Percentiles rank a stretch among this genome's conserved stretches.
phyloP scores from a whole-genome alignment of 2,113 vertebrate genomes.

The Aplodontia rufa region DNA sequence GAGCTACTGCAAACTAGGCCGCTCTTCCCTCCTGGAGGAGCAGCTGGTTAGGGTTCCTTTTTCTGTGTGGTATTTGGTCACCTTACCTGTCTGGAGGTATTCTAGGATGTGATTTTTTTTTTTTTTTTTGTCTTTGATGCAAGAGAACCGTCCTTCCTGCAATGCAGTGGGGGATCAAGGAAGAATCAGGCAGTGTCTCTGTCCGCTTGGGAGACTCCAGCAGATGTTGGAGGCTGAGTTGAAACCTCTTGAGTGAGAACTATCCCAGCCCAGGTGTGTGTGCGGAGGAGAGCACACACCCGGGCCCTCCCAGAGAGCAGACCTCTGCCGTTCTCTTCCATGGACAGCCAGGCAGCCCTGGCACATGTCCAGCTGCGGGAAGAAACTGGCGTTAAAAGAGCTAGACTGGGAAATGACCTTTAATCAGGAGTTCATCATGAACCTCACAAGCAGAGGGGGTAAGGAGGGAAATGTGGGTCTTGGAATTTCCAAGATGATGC shows the following conservation, averaged over 20 bases:
- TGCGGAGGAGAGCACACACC: accelerated
- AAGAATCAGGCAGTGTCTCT: not conserved
- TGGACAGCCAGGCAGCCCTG: accelerated
- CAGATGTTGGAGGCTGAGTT: too few relatives aligned
- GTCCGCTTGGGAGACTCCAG: not conserved
- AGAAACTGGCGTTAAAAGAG: not conserved
- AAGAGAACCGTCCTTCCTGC: not conserved
- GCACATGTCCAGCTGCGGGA: accelerated
- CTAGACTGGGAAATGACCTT: not conserved
- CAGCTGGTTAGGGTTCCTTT: not conserved
- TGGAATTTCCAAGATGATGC: too few relatives aligned
- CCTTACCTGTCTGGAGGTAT: not conserved
- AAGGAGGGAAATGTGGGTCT: not conserved
- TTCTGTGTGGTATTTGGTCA: not conserved
- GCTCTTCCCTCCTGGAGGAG: not conserved
- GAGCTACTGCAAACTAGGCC: not conserved
- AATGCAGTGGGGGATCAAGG: not conserved
- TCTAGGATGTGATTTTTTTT: not conserved
- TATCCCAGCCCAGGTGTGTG: accelerated
- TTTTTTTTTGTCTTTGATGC: slow-evolving; percentile 11
- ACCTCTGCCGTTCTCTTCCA: accelerated
- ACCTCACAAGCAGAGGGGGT: not conserved
- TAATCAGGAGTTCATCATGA: not conserved
- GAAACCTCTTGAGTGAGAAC: not conserved
- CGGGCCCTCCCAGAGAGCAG: not conserved